A percentile compares a stretch with the other conserved stretches of the same genome.
Conservation (phyloP, 2,888 invertebrate genomes). For the Odiellus spinosus region DNA sequence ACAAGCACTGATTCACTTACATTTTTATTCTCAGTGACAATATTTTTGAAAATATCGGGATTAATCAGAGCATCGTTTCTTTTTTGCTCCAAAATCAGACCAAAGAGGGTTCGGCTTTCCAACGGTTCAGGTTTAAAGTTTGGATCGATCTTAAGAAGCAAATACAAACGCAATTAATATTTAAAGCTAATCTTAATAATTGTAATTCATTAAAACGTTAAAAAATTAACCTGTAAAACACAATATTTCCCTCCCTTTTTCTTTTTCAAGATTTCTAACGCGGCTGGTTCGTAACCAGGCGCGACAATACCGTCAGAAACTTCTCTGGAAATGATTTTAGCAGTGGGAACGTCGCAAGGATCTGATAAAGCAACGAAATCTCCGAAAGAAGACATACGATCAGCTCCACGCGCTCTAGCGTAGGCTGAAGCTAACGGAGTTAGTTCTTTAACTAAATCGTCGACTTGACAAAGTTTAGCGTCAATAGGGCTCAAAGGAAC, state of each 20-base stretch:
- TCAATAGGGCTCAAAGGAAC: slow-evolving; percentile 53
- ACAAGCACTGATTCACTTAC: slow-evolving; percentile 23
- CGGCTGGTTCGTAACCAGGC: slow-evolving; percentile 69
- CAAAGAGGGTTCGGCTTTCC: slow-evolving; percentile 70
- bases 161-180: neutral
- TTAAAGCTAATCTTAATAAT: neutral
- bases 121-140: slow-evolving; percentile 59
- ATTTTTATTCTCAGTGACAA: slow-evolving; percentile 53
- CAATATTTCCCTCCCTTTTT: slow-evolving; percentile 91
- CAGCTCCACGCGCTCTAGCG: slow-evolving; percentile 85
- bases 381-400: slow-evolving; percentile 97
- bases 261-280: slow-evolving; percentile 68
- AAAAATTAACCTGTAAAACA: slow-evolving; percentile 46
- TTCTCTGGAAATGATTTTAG: slow-evolving; percentile 67
- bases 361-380: slow-evolving; percentile 93
- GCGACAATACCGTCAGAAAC: slow-evolving; percentile 98
- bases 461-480: slow-evolving; percentile 83
- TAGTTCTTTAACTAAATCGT: slow-evolving; percentile 54
- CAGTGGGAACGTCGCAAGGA: slow-evolving; percentile 72
- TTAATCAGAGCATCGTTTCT: slow-evolving; percentile 77
- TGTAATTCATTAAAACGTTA: slow-evolving; percentile 1
- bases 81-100: slow-evolving; percentile 67
- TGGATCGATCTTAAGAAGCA: slow-evolving; percentile 56
- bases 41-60: slow-evolving; percentile 52
- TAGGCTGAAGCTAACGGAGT: slow-evolving; percentile 78